Evolutionary conservation across 2,113 vertebrate genomes (phyloP).

Genomic region (Mola mola): DNA sequence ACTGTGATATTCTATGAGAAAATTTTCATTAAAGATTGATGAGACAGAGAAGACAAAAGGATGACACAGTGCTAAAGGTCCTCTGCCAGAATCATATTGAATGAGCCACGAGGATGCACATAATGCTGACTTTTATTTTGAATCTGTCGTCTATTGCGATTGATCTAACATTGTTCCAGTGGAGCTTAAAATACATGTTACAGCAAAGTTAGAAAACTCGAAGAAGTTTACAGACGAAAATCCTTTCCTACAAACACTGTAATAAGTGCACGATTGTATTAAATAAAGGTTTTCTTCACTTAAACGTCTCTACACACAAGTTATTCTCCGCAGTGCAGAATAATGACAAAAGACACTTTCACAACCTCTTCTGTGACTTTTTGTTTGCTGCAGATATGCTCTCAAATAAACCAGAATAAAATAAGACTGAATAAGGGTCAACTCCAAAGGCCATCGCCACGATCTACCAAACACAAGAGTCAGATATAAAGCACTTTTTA

Average conservation of each 20-base stretch:
- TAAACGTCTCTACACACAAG: too few species aligned
- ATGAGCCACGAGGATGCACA: neutral
- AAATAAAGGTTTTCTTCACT: neutral
- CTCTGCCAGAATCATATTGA: neutral
- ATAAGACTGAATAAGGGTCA: neutral
- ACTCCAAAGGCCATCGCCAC: neutral
- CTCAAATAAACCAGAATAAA: constrained; percentile 15
- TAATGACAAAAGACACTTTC: neutral
- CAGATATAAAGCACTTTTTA: constrained; percentile 32
- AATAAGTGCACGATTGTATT: neutral
- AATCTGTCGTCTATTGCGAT: neutral
- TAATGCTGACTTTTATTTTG: neutral
- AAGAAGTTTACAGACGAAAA: too few species aligned
- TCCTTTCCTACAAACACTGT: too few species aligned
- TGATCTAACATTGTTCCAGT: neutral
- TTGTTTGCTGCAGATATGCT: neutral
- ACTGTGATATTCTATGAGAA: too few species aligned
- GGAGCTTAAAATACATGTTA: constrained; percentile 1
- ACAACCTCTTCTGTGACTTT: constrained; percentile 14
- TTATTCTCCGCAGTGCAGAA: neutral
- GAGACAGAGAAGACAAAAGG: too few species aligned
- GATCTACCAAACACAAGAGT: constrained; percentile 14
- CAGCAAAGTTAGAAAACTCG: neutral
- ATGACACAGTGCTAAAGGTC: too few species aligned
- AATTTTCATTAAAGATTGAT: too few species aligned